Evolutionary conservation across 2,797 vertebrate species (phyloP).

Genomic region (Gymnothorax javanicus): DNA sequence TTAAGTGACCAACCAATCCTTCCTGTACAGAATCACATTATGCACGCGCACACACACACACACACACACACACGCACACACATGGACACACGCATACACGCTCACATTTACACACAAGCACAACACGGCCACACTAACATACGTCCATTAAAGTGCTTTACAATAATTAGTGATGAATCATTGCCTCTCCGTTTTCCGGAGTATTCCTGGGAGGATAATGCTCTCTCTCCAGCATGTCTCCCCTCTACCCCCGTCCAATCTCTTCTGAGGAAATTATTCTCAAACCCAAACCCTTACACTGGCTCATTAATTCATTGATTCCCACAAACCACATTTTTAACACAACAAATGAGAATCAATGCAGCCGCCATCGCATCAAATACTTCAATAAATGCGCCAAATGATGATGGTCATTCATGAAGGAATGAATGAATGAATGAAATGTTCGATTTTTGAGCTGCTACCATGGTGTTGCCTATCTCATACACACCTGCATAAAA

Average conservation of each 20-base stretch:
- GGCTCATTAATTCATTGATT: neutral
- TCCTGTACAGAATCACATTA: neutral
- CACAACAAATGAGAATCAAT: neutral
- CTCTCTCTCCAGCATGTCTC: neutral
- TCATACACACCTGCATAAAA: no score
- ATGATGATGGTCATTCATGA: neutral
- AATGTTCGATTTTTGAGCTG: no score
- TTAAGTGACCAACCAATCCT: neutral
- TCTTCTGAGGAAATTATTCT: neutral
- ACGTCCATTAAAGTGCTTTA: neutral
- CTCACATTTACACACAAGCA: no score
- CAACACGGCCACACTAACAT: neutral
- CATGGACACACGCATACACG: slow-evolving; percentile 29
- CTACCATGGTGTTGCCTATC: no score
- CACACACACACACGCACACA: slow-evolving; percentile 43
- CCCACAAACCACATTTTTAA: neutral
- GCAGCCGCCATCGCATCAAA: neutral
- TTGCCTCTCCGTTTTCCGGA: neutral
- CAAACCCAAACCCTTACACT: neutral
- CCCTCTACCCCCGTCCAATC: no score
- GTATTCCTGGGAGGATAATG: neutral
- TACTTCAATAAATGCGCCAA: neutral
- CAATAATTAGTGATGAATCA: neutral
- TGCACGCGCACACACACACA: slow-evolving; percentile 48
- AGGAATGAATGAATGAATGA: no score